Evolutionary conservation across 2,888 invertebrate species (phyloP), one percentile per base, ranked within the genome.

Genomic region (Meiosimyza platycephala): DNA sequence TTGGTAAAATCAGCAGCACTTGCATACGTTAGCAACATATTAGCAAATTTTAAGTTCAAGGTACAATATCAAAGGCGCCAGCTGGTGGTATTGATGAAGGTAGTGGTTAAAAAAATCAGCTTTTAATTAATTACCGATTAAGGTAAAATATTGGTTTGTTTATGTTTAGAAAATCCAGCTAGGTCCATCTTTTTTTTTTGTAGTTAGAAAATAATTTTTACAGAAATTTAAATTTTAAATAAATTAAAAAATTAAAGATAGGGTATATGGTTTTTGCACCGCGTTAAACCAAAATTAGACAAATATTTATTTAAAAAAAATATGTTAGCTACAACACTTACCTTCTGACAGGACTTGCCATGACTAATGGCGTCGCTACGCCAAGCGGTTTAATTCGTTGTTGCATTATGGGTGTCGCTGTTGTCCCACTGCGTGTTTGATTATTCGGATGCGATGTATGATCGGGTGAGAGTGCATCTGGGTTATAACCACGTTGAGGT

Each of bases 301-400:
- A 57, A 57, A 33, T 3, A 59, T 48, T 48, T 33, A 48, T 40
- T 40, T 5, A 40, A 40, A 40, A 40, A 7, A 52, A 65, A 50
- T 52, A 28, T 22, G 28, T 3, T 28, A 40, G 40, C 51, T 47
- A 12, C 16, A 11, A 15, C 18, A 83, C 88, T 88, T 90, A 95
- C 95, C 95, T 94, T 89, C 95, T 90, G 80, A 95, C 93, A 74
- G 95, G 95, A 89, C 95, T 95, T 89, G 92, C 94, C 90, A 95
- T 90, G 11, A 95, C 94, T 72, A 96, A 90, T 54, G 96, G 95
- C 76, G 96, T 96, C 74, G 96, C 95, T 79, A 96, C 95, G 68
- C 96, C 96, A 73, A 96, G 90, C 74, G 95, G 94, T 88, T 95
- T 95, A 83, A 96, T 94, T 83, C 96, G 90, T 88, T 95, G 95